Conservation (phyloP, 2,113 vertebrate genomes). For the Notothenia rossii region DNA sequence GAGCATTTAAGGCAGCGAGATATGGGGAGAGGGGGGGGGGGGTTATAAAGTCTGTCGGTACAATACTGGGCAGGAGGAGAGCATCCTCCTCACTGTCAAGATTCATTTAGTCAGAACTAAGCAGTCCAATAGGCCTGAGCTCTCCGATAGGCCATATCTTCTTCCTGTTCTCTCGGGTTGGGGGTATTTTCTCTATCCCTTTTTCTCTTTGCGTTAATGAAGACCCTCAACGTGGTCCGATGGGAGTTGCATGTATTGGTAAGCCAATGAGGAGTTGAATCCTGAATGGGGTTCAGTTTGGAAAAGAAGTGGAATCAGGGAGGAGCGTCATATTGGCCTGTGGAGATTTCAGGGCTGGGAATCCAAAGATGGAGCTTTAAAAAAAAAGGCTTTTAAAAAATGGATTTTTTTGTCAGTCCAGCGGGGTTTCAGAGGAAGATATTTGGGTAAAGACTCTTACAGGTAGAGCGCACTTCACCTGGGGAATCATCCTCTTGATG, state of each 20-base stretch:
- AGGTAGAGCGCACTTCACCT: conserved; percentile 64
- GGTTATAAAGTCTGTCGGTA: conserved; percentile 53
- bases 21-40: conserved; percentile 43
- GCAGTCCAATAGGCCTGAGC: conserved; percentile 79
- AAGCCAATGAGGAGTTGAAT: conserved; percentile 56
- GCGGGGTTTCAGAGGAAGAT: conserved; percentile 58
- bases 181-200: conserved; percentile 72
- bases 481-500: conserved; percentile 65
- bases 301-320: conserved; percentile 50
- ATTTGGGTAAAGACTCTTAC: conserved; percentile 63
- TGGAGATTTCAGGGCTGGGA: conserved; percentile 68
- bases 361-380: conserved; percentile 66
- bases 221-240: conserved; percentile 69
- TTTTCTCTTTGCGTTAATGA: conserved; percentile 77
- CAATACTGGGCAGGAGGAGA: conserved; percentile 77
- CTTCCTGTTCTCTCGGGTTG: conserved; percentile 66
- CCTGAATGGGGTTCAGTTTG: conserved; percentile 28
- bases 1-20: conserved; percentile 58
- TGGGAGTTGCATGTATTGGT: conserved; percentile 59
- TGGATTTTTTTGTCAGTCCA: conserved; percentile 45
- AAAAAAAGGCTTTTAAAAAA: conserved; percentile 44
- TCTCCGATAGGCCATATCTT: conserved; percentile 78
- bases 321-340: conserved; percentile 50
- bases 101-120: conserved; percentile 86
- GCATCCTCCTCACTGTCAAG: conserved; percentile 85